Conservation (phyloP, 2,113 vertebrate genomes). For the Ondatra zibethicus region DNA sequence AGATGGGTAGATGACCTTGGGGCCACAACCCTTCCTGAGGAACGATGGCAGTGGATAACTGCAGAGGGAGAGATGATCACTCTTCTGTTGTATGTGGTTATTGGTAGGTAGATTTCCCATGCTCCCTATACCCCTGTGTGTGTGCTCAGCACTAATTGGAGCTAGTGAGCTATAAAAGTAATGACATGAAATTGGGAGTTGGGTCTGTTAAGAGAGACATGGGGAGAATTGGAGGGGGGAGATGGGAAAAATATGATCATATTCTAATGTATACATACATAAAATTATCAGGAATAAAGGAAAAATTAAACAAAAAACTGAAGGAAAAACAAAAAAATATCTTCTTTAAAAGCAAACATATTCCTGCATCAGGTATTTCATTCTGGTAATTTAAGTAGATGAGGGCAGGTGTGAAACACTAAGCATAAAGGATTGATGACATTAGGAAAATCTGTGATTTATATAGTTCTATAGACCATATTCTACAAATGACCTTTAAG, state of each 20-base stretch:
- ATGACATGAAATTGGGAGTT: neutral
- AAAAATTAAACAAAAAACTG: neutral
- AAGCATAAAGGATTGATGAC: conserved; percentile 46
- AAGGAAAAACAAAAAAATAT: neutral
- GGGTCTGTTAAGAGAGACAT: neutral
- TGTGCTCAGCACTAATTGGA: neutral
- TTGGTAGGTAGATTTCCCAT: no score
- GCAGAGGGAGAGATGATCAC: neutral
- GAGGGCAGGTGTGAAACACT: conserved; percentile 8
- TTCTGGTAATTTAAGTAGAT: neutral
- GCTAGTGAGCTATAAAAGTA: neutral
- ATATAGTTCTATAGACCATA: neutral
- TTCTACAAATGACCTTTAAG: neutral
- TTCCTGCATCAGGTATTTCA: neutral
- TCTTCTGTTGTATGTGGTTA: no score
- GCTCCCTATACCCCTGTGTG: no score
- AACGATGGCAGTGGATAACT: neutral
- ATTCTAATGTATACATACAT: neutral
- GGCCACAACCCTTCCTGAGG: neutral
- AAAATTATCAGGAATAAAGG: neutral
- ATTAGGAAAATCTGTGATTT: conserved; percentile 44
- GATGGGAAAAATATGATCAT: neutral
- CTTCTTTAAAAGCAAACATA: neutral
- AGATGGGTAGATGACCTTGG: neutral
- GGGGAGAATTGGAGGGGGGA: neutral